Conservation (phyloP, 2,113 vertebrate genomes). For the Suricata suricatta region DNA sequence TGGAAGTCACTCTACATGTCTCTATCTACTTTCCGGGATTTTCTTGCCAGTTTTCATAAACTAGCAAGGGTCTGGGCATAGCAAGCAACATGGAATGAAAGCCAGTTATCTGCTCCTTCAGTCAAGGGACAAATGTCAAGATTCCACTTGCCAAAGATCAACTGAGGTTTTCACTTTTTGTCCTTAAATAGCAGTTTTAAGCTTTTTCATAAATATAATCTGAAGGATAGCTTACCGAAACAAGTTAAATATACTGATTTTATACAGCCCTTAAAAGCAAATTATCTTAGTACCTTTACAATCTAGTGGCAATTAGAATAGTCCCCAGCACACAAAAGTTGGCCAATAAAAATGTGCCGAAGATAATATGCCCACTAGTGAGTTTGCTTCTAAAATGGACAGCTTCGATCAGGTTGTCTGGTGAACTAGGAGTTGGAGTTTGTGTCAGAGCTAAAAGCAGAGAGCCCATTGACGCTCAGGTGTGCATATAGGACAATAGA, state of each 20-base stretch:
- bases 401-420: background rate
- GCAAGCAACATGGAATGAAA: background rate
- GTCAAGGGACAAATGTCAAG: background rate
- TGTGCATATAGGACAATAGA: background rate
- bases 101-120: background rate
- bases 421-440: background rate
- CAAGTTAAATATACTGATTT: conserved; percentile 15
- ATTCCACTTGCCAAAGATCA: background rate
- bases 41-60: background rate
- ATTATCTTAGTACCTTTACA: background rate
- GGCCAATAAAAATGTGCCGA: background rate
- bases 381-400: background rate
- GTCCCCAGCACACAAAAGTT: background rate
- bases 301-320: background rate
- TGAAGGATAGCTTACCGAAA: conserved; percentile 24
- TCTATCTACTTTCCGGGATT: background rate
- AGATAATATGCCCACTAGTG: background rate
- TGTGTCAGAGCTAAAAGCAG: background rate
- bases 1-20: background rate
- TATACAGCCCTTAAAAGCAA: conserved; percentile 23
- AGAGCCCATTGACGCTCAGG: background rate
- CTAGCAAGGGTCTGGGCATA: background rate
- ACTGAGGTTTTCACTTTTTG: background rate
- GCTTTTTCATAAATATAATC: conserved; percentile 11
- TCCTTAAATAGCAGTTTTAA: conserved; percentile 10